These are phyloP conservation scores for Camponotus vicinus DNA, from an alignment of 1,140 invertebrate genomes.

Conservation along the genomic window DNA sequence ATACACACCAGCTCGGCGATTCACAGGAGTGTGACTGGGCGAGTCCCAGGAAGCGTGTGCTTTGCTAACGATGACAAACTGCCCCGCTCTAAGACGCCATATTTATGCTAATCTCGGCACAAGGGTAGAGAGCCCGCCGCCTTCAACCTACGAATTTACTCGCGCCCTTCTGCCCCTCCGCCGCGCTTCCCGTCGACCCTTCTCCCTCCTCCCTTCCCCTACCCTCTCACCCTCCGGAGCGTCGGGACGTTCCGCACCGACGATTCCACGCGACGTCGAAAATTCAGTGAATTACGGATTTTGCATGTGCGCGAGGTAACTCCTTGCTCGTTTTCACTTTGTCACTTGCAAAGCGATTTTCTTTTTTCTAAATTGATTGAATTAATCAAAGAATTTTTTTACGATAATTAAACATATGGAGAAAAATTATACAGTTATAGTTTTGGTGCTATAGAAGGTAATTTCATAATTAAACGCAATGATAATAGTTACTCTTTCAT, in stretches of 20 bases:
- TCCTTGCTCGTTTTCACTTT: conserved; percentile 2
- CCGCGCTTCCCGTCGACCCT: not conserved
- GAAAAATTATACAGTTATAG: not conserved
- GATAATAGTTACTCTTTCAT: conserved; percentile 1
- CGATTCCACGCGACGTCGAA: conserved; percentile 41
- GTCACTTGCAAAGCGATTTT: not conserved
- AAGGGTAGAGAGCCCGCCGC: conserved; percentile 67
- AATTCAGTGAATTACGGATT: conserved; percentile 54
- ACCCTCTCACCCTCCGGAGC: not conserved
- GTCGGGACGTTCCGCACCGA: conserved; percentile 21
- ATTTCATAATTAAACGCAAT: not conserved
- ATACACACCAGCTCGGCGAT: conserved; percentile 77
- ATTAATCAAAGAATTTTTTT: not conserved
- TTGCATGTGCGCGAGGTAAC: conserved; percentile 3
- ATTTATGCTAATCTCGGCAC: conserved; percentile 85
- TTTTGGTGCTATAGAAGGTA: not conserved
- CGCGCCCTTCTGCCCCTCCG: conserved; percentile 23
- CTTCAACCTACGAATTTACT: conserved; percentile 68
- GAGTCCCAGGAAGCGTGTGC: conserved; percentile 86
- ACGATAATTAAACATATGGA: not conserved
- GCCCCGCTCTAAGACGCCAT: conserved; percentile 85
- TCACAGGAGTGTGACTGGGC: conserved; percentile 82
- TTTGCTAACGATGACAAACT: conserved; percentile 87
- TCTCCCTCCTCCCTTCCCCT: not conserved
- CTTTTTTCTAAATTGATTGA: not conserved